Conservation (phyloP, 2,888 invertebrate genomes). For the Acrobasis consociella region DNA sequence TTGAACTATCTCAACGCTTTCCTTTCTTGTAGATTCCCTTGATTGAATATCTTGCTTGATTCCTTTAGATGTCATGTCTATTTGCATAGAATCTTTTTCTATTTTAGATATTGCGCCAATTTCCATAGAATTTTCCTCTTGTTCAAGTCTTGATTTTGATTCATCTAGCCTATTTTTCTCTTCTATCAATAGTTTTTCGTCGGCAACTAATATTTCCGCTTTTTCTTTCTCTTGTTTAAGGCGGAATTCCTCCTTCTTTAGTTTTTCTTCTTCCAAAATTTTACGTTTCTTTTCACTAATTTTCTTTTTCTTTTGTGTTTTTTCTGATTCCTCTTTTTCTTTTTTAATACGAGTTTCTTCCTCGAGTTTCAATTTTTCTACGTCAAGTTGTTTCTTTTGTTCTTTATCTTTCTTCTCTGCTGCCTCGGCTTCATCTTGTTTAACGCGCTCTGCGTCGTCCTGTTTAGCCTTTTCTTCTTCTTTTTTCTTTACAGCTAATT, state of each 20-base stretch:
- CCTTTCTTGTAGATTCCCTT: constrained; percentile 25
- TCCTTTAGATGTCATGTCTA: background rate
- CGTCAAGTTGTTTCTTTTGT: constrained; percentile 21
- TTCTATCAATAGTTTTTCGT: constrained; percentile 19
- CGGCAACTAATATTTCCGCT: constrained; percentile 13
- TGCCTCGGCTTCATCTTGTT: constrained; percentile 5
- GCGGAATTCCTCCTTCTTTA: constrained; percentile 15
- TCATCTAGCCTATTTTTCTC: constrained; percentile 25
- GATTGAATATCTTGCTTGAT: constrained; percentile 18
- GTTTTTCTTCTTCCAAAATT: constrained; percentile 30
- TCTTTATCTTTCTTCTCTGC: constrained; percentile 2
- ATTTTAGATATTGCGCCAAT: too few species aligned
- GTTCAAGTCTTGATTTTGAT: too few species aligned
- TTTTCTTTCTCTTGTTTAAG: constrained; percentile 5
- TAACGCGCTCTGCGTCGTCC: background rate
- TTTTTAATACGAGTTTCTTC: constrained; percentile 28
- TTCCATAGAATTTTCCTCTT: too few species aligned
- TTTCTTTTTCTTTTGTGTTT: constrained; percentile 19
- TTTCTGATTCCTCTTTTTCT: constrained; percentile 24
- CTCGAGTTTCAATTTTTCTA: constrained; percentile 15
- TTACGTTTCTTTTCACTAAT: constrained; percentile 27
- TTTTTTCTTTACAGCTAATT: constrained; percentile 18
- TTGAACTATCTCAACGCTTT: background rate
- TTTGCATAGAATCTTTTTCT: too few species aligned
- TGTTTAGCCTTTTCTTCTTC: constrained; percentile 27